These are phyloP conservation scores for Halcyon malimbica DNA, from an alignment of 2,113 vertebrate species.

Conservation along the genomic window DNA sequence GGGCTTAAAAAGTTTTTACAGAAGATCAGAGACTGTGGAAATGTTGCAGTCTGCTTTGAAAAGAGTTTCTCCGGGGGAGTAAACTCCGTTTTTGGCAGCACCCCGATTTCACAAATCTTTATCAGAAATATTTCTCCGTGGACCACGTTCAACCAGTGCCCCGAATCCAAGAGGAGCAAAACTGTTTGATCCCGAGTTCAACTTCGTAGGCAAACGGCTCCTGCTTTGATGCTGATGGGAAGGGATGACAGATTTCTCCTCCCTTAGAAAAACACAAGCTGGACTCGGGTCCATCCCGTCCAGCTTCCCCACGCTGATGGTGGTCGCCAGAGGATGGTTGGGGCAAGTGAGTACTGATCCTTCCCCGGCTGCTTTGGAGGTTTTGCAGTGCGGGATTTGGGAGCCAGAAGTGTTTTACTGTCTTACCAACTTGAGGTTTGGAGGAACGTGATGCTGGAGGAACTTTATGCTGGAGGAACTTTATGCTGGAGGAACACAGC, in stretches of 20 bases:
- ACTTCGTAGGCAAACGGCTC: neutral
- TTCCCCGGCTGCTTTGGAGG: neutral
- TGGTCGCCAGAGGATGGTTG: neutral
- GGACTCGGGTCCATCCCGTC: neutral
- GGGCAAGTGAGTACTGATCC: neutral
- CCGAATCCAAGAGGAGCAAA: neutral
- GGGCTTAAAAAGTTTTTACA: conserved; percentile 33
- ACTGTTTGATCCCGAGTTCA: neutral
- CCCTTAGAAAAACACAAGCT: neutral
- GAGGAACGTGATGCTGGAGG: neutral
- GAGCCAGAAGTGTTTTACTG: neutral
- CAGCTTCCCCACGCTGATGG: neutral
- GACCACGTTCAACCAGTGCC: neutral
- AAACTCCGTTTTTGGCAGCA: neutral
- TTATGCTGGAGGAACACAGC: neutral
- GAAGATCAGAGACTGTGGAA: conserved; percentile 29
- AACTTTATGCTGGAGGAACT: neutral
- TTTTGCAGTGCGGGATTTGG: neutral
- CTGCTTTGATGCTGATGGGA: neutral
- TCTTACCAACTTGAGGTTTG: neutral
- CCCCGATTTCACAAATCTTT: neutral
- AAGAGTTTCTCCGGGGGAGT: neutral
- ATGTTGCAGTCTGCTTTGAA: conserved; percentile 22
- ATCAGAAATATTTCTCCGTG: neutral
- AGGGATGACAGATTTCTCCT: neutral